Conservation (phyloP, 2,797 vertebrate species). For the Molossus molossus region DNA sequence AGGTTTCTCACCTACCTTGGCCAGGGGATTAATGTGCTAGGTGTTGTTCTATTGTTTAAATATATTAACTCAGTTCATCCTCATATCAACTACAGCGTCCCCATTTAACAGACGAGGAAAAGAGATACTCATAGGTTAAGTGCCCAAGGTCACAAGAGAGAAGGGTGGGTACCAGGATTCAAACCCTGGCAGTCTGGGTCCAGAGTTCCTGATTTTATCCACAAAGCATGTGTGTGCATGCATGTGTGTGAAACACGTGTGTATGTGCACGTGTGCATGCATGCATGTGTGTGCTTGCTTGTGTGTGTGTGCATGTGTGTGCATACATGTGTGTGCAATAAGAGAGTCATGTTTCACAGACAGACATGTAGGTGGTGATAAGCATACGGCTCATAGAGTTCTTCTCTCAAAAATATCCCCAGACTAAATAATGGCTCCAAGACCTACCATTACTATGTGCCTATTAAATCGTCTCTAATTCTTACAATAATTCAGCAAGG, state of each 20-base stretch:
- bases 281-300: not conserved
- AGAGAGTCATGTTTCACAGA: not conserved
- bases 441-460: not conserved
- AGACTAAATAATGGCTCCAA: not conserved
- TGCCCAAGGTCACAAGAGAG: not conserved
- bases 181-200: not conserved
- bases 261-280: accelerated
- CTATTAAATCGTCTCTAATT: not conserved
- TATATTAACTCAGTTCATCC: not conserved
- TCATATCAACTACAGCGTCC: not conserved
- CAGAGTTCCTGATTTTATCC: not conserved
- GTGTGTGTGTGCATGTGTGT: too few relatives aligned
- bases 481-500: not conserved
- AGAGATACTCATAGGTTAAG: not conserved
- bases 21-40: not conserved
- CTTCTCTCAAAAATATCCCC: not conserved
- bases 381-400: not conserved
- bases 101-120: not conserved
- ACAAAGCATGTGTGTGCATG: accelerated
- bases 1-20: not conserved
- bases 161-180: not conserved
- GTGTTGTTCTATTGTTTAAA: not conserved
- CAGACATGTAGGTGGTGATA: not conserved
- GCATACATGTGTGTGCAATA: not conserved
- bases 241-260: accelerated